phyloP scores from a whole-genome alignment of 2,797 vertebrate species.

The Leptatherina wallacei region DNA sequence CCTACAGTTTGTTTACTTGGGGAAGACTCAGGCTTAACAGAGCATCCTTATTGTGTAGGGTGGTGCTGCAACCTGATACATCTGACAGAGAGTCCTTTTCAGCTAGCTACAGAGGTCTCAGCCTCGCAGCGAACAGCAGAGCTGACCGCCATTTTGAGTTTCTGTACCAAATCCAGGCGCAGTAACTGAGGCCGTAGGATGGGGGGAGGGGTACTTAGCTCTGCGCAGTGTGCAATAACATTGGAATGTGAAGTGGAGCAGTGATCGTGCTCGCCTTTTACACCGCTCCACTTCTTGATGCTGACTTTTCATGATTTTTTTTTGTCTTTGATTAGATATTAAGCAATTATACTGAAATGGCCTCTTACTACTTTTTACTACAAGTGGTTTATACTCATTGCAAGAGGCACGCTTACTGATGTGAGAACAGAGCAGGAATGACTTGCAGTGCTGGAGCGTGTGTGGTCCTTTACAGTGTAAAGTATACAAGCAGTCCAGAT shows the following conservation, averaged over 20 bases:
- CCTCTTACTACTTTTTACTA: slow-evolving; percentile 13
- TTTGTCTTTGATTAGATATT: background rate
- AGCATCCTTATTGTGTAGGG: slow-evolving; percentile 11
- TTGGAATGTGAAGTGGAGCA: slow-evolving; percentile 66
- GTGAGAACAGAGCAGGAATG: slow-evolving; percentile 20
- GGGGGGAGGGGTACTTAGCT: slow-evolving; percentile 61
- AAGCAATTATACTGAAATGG: slow-evolving; percentile 2
- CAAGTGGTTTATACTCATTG: background rate
- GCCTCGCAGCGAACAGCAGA: slow-evolving; percentile 65
- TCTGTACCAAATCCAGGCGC: slow-evolving; percentile 64
- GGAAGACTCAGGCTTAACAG: slow-evolving; percentile 17
- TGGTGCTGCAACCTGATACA: slow-evolving; percentile 47
- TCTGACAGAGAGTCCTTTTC: slow-evolving; percentile 44
- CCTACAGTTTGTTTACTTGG: slow-evolving; percentile 4
- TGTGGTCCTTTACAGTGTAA: slow-evolving; percentile 40
- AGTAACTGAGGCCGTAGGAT: slow-evolving; percentile 61
- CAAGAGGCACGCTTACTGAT: slow-evolving; percentile 25
- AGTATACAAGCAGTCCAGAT: slow-evolving; percentile 17
- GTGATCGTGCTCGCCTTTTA: slow-evolving; percentile 33
- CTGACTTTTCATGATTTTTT: slow-evolving; percentile 12
- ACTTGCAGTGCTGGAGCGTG: slow-evolving; percentile 17
- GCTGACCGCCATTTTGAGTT: slow-evolving; percentile 79
- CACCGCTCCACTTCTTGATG: slow-evolving; percentile 17
- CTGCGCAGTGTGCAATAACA: slow-evolving; percentile 69
- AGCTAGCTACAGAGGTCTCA: slow-evolving; percentile 71